Conservation (phyloP, 2,113 vertebrate species). For the Zosterops lateralis region DNA sequence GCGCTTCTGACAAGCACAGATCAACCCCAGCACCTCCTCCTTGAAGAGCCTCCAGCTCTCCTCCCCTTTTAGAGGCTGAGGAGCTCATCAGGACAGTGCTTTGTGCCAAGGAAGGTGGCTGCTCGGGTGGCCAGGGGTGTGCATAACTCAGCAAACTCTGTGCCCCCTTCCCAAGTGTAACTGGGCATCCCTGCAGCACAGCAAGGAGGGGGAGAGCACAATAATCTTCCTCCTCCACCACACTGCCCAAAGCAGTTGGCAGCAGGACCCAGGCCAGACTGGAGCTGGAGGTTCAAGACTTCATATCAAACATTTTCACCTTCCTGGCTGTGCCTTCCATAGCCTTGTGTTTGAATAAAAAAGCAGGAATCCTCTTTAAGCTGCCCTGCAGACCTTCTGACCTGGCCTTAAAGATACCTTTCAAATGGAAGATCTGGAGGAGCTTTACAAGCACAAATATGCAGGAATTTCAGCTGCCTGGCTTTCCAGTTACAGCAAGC, state of each 20-base stretch:
- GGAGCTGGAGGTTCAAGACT: not conserved
- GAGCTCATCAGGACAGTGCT: not conserved
- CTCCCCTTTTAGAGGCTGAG: not conserved
- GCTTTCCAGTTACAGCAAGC: not conserved
- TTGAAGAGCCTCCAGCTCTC: not conserved
- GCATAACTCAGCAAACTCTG: fast-evolving
- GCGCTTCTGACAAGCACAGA: not conserved
- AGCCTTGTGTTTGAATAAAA: not conserved
- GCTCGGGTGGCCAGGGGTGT: not conserved
- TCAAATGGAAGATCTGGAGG: not conserved
- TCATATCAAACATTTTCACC: not conserved
- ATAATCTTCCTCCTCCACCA: not conserved
- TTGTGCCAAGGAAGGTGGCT: not conserved
- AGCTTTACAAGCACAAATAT: not conserved
- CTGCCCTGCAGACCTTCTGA: not conserved
- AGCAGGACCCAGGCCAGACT: not conserved
- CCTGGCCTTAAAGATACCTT: slow-evolving; percentile 4
- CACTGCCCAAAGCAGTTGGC: not conserved
- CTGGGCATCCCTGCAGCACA: not conserved
- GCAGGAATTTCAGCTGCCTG: not conserved
- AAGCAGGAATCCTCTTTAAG: not conserved
- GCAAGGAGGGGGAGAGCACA: not conserved
- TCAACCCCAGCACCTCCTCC: not conserved
- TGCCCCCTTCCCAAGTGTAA: not conserved
- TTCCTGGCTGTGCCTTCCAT: not conserved